Conservation (phyloP, 2,888 invertebrate species). For the Thalpophila matura region DNA sequence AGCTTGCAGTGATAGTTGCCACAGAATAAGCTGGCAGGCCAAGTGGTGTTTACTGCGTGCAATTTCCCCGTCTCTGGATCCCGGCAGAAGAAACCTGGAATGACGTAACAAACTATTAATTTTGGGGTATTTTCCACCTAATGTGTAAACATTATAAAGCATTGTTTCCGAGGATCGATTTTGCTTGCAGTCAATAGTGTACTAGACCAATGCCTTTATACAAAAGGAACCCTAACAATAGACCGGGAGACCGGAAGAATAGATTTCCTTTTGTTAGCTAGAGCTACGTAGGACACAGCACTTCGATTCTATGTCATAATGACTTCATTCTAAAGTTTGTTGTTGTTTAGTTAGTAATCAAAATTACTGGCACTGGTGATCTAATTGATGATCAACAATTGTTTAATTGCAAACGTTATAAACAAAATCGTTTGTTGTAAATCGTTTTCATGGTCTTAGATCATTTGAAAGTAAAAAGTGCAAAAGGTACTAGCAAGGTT, state of each 20-base stretch:
- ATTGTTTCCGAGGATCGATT: conserved; percentile 3
- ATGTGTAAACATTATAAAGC: not conserved
- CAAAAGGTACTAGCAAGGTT: too few species aligned
- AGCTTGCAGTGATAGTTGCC: conserved; percentile 86
- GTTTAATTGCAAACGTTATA: conserved; percentile 1
- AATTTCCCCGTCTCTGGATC: conserved; percentile 86
- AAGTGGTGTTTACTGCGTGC: conserved; percentile 80
- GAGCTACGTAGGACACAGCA: not conserved
- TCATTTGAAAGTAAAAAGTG: too few species aligned
- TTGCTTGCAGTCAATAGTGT: conserved; percentile 6
- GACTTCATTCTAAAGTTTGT: conserved; percentile 19
- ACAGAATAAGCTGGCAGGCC: conserved; percentile 83
- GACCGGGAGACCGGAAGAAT: not conserved
- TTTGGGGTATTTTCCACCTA: not conserved
- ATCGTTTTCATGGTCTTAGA: not conserved
- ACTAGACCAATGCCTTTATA: not conserved
- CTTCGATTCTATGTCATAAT: not conserved
- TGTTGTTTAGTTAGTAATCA: conserved; percentile 16
- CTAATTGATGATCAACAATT: conserved; percentile 10
- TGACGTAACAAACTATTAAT: not conserved
- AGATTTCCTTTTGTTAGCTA: not conserved
- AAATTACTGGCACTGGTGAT: conserved; percentile 4
- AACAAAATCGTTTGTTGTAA: not conserved
- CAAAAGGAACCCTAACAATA: conserved; percentile 4
- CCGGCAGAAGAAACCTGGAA: conserved; percentile 84